Conservation (phyloP, 2,797 vertebrate genomes). For the Chelon labrosus region DNA sequence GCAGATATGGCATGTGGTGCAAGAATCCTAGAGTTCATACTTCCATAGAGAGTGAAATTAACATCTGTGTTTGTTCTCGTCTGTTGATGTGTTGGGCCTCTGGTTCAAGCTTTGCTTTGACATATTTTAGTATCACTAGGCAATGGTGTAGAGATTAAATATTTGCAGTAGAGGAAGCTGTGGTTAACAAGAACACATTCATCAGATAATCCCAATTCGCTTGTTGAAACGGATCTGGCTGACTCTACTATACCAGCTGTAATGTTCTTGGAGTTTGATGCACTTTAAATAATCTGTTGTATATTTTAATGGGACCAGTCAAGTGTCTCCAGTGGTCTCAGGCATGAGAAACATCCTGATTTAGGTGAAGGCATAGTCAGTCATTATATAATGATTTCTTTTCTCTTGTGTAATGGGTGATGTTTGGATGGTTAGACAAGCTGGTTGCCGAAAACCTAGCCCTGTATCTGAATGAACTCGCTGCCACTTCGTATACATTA, state of each 20-base stretch:
- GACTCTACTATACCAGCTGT: not conserved
- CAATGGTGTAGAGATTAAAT: not conserved
- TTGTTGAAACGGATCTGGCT: not conserved
- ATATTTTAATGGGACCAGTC: too few species aligned
- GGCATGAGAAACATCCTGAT: not conserved
- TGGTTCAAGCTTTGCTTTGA: constrained; percentile 2
- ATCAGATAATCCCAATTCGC: constrained; percentile 9
- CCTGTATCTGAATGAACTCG: too few species aligned
- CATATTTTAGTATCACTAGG: not conserved
- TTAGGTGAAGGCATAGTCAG: not conserved
- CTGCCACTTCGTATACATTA: too few species aligned
- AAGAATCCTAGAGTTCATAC: not conserved
- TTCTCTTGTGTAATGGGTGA: not conserved
- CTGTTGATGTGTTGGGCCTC: not conserved
- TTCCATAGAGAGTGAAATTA: constrained; percentile 1
- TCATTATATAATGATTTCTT: not conserved
- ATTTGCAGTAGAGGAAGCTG: constrained; percentile 17
- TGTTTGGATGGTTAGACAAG: not conserved
- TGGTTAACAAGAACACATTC: constrained; percentile 15
- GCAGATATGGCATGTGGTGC: not conserved
- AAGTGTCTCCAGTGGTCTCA: too few species aligned
- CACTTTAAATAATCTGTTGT: not conserved
- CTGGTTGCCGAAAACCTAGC: too few species aligned
- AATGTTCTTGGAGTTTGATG: too few species aligned
- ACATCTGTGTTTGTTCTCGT: not conserved